Evolutionary conservation across 2,888 invertebrate species (phyloP).

Genomic region (Synergus gifuensis): DNA sequence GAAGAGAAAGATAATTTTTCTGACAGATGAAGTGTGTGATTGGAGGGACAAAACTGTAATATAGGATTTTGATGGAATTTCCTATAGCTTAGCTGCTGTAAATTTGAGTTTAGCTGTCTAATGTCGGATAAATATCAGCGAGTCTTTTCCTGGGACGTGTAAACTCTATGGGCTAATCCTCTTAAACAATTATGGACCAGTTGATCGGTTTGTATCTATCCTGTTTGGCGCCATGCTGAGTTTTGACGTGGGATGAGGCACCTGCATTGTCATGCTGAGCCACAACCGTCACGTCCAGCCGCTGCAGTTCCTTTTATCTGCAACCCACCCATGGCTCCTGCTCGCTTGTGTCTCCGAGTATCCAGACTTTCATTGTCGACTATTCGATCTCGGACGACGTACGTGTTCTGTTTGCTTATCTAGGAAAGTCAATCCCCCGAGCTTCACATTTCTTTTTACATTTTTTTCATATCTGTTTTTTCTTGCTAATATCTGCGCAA

Average conservation of each 20-base stretch:
- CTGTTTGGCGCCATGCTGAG: constrained; percentile 75
- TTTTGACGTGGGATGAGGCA: constrained; percentile 77
- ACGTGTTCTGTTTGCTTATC: constrained; percentile 28
- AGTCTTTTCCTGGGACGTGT: constrained; percentile 60
- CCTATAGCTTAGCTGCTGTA: constrained; percentile 18
- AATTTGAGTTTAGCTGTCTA: constrained; percentile 37
- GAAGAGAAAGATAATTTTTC: constrained; percentile 6
- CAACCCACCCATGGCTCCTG: constrained; percentile 61
- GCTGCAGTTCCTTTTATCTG: constrained; percentile 64
- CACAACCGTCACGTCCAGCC: constrained; percentile 63
- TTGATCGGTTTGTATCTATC: constrained; percentile 67
- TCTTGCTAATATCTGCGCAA: not conserved
- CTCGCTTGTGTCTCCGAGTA: constrained; percentile 30
- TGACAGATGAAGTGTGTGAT: constrained; percentile 32
- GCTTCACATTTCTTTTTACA: not conserved
- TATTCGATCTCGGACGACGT: constrained; percentile 18
- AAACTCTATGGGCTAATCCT: constrained; percentile 69
- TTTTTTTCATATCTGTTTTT: not conserved
- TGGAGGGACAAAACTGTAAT: constrained; percentile 9
- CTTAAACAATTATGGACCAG: constrained; percentile 74
- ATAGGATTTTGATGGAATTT: constrained; percentile 35
- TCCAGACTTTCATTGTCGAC: constrained; percentile 32
- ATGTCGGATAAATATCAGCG: constrained; percentile 37
- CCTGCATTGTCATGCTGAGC: constrained; percentile 77
- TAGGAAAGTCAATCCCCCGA: constrained; percentile 30